Base-by-base conservation (phyloP, 2,113 vertebrate genomes). In the Gopherus evgoodei region DNA sequence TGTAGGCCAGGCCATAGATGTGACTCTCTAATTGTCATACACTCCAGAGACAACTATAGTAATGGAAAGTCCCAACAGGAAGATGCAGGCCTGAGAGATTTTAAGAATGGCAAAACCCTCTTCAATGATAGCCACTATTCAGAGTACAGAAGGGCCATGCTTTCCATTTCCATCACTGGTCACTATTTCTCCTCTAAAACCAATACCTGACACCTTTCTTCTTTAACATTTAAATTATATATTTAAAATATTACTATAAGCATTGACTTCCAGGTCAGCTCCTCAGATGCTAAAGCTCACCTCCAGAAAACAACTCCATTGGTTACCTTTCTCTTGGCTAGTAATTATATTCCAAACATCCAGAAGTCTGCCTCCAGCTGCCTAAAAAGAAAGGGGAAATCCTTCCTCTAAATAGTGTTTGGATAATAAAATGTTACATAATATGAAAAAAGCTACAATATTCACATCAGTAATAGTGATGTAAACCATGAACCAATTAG, bases 301-400 rank as follows among this genome's bases (percentile, higher is more conserved):
- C 1, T 86, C 6, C 24, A 87, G 11, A 0, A 59, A 2, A 21
- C 62, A 88, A 90, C 81, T 0, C 0, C 2, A 8, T 49, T 25
- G 82, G 75, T 89, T 88, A 82, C 22, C 38, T 83, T 87, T 79
- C 5, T 81, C 29, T 87, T 21, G 49, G 80, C 54, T 90, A 69
- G 24, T 83, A 82, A 75, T 82, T 89, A 31, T 10, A 42, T 7
- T 82, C 25, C 10, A 93, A 95, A 44, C 53, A 84, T 52, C 42
- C 54, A 49, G 25, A 5, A 69, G 84, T 93, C 89, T 85, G 8
- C 54, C 76, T 91, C 72, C 17, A 84, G 6, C 4, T 79, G 47
- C 3, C 4, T 52, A 86, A 54, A 3, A 53, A 35, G 22, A 84
- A n/a, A 49, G 11, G 57, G 72, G 6, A 25, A 2, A 0, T 0